These are phyloP conservation scores for Plagiodera versicolora DNA, from an alignment of 2,888 invertebrate genomes.

Conservation along the genomic window DNA sequence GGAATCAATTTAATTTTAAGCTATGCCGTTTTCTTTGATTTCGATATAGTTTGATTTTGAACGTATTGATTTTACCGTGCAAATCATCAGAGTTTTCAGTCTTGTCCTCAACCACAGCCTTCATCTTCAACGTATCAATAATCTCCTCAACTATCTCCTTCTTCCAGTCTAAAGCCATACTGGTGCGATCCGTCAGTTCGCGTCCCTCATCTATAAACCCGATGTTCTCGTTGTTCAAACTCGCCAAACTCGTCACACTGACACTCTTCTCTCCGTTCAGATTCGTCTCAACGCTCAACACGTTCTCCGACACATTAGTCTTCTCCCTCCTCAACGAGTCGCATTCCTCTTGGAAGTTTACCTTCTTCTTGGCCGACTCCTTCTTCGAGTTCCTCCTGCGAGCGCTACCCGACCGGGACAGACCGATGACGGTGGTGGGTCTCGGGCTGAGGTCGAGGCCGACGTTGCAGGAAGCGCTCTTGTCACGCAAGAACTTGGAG, in stretches of 20 bases:
- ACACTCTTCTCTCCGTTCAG: slow-evolving; percentile 50
- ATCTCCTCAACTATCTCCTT: slow-evolving; percentile 46
- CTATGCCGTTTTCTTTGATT: too few relatives aligned
- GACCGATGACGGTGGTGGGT: slow-evolving; percentile 62
- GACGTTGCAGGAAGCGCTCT: slow-evolving; percentile 77
- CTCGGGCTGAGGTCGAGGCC: slow-evolving; percentile 70
- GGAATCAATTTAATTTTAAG: too few relatives aligned
- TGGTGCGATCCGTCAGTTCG: slow-evolving; percentile 52
- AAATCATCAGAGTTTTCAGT: neutral
- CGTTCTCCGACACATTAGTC: too few relatives aligned
- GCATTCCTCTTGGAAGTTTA: slow-evolving; percentile 39
- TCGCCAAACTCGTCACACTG: slow-evolving; percentile 51
- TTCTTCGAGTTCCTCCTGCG: slow-evolving; percentile 48
- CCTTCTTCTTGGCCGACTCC: slow-evolving; percentile 44
- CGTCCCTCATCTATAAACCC: slow-evolving; percentile 53
- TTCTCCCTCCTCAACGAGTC: slow-evolving; percentile 22
- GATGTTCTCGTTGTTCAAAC: slow-evolving; percentile 50
- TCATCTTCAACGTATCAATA: slow-evolving; percentile 38
- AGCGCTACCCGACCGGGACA: slow-evolving; percentile 37
- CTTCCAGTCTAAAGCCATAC: slow-evolving; percentile 49
- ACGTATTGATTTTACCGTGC: too few relatives aligned
- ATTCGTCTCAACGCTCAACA: slow-evolving; percentile 29
- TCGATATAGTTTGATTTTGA: too few relatives aligned
- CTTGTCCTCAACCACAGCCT: slow-evolving; percentile 24
- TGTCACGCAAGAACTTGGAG: slow-evolving; percentile 67